Evolutionary conservation across 2,888 invertebrate species (phyloP), one percentile per base, ranked within the genome.

Genomic region (Tyria jacobaeae): DNA sequence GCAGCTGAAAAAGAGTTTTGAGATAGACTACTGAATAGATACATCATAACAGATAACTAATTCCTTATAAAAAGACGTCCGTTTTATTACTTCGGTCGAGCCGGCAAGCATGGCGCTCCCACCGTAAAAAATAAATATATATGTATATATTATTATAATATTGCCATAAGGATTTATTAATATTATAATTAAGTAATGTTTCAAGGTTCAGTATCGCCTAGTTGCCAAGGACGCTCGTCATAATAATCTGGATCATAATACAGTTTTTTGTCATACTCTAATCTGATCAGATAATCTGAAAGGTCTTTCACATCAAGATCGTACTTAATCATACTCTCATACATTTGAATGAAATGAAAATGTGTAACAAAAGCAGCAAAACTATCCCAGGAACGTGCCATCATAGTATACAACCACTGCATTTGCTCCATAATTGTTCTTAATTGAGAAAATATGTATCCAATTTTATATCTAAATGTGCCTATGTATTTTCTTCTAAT

Each of bases 391-490:
- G 48, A 9, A 1, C 57, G 27, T 2, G 6, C 17, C 27, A 37
- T 57, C 17, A 37, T 21, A 10, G 7, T 27, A 4, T 17, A 37
- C 17, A 57, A 1, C 57, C 57, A 57, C 6, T 49, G 48, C 49
- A 49, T 49, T 7, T 57, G 57, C 7, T 57, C 49, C 49, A 34
- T 57, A 5, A 57, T 49, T 3, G 48, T 39, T 39, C 39, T 57
- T 1, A 57, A 6, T 6, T 49, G 37, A 10, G 57, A 25, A 39
- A 57, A 57, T 27, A 49, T 25, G 21, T 57, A 57, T 0, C 57
- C 57, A 15, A 57, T 49, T 17, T 37, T 57, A 31, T 50, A 57
- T 57, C 49, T 50, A 39, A 5, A 27, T 2, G 48, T 39, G 1
- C 48, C 7, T 17, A 50, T 3, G 14, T 49, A 55, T n/a, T 55